phyloP scores from a whole-genome alignment of 2,797 vertebrate genomes.

The Coracias cyanogaster region DNA sequence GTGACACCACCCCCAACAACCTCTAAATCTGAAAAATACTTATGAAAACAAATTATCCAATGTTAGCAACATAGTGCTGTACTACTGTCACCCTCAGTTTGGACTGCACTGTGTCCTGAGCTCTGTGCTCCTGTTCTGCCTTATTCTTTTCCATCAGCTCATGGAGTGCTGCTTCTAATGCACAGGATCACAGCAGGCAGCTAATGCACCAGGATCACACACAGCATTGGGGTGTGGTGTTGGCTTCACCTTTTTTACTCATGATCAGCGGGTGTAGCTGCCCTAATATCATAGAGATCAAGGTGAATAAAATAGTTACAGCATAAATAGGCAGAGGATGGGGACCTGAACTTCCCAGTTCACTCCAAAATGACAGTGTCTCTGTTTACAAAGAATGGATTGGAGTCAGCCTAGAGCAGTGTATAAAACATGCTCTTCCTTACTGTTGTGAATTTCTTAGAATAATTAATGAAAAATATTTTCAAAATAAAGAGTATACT shows the following conservation, averaged over 20 bases:
- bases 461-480: not conserved
- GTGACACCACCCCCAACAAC: not conserved
- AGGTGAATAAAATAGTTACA: not conserved
- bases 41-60: not conserved
- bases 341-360: not conserved
- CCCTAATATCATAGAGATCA: not conserved
- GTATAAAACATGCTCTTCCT: not conserved
- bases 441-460: not conserved
- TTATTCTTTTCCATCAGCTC: not conserved
- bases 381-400: not conserved
- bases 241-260: not conserved
- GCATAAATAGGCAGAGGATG: not conserved
- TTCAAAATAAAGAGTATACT: too few relatives aligned
- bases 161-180: not conserved
- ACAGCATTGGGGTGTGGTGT: accelerated
- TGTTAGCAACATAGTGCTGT: not conserved
- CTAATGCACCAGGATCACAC: not conserved
- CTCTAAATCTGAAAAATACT: not conserved
- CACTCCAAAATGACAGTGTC: not conserved
- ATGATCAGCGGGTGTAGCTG: not conserved
- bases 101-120: not conserved
- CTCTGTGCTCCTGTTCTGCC: not conserved
- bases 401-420: not conserved
- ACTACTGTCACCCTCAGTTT: not conserved
- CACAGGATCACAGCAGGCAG: not conserved